These are phyloP conservation scores for Euborellia annulipes DNA, from an alignment of 1,140 invertebrate species.

Conservation along the genomic window DNA sequence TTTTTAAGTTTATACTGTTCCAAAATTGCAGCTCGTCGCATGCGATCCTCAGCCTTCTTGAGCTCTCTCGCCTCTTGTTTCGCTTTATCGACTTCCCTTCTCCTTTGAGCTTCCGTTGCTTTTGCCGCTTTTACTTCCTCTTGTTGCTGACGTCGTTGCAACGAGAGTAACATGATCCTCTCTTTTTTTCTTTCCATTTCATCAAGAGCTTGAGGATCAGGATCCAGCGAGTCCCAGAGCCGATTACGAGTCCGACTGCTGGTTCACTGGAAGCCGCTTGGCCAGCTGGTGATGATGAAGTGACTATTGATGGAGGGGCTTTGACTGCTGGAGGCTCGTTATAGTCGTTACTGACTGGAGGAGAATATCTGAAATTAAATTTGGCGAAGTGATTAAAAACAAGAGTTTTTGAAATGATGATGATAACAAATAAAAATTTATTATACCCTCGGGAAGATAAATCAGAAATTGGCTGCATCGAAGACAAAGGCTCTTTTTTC, in stretches of 20 bases:
- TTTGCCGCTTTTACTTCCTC: constrained; percentile 72
- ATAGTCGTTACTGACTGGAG: too few relatives aligned
- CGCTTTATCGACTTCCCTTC: constrained; percentile 57
- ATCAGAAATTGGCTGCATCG: neutral
- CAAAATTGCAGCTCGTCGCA: constrained; percentile 70
- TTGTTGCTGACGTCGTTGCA: constrained; percentile 73
- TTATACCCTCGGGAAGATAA: neutral
- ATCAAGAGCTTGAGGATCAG: constrained; percentile 39
- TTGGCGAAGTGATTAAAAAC: constrained; percentile 5
- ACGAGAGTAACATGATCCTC: constrained; percentile 66
- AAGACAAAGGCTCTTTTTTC: constrained; percentile 41
- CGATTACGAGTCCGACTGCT: neutral
- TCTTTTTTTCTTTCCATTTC: constrained; percentile 86
- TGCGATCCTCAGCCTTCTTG: constrained; percentile 83
- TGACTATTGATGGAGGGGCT: neutral
- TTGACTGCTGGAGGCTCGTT: neutral
- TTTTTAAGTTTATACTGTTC: constrained; percentile 93
- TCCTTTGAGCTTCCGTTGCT: constrained; percentile 66
- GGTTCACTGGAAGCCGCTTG: neutral
- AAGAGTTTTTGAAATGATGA: constrained; percentile 9
- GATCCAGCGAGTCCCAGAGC: constrained; percentile 29
- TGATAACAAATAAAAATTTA: constrained; percentile 5
- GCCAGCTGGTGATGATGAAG: neutral
- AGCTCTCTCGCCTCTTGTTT: constrained; percentile 70
- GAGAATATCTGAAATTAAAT: neutral